Percentiles rank a stretch among this genome's conserved stretches.
These are phyloP conservation scores for Micronycteris hirsuta DNA, from an alignment of 2,113 vertebrate species.

Conservation along the genomic window DNA sequence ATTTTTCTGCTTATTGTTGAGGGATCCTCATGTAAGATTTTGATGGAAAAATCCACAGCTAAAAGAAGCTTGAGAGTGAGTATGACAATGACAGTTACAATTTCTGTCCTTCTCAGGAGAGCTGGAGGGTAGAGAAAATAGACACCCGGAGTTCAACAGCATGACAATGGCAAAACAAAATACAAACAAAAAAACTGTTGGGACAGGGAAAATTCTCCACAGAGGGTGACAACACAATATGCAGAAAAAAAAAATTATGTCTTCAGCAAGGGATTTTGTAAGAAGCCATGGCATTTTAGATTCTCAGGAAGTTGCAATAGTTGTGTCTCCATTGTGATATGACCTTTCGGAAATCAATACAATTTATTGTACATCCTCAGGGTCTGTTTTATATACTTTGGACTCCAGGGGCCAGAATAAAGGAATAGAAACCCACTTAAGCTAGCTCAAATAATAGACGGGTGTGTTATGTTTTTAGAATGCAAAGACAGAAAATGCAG, in stretches of 20 bases:
- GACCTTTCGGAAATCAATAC: not conserved
- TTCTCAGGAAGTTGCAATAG: not conserved
- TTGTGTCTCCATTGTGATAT: not conserved
- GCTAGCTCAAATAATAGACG: not conserved
- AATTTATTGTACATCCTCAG: not conserved
- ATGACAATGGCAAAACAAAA: not conserved
- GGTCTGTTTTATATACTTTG: not conserved
- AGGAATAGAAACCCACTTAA: not conserved
- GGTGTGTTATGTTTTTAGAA: not conserved
- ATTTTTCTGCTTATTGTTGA: not conserved
- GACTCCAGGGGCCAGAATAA: not conserved
- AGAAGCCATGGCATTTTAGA: not conserved
- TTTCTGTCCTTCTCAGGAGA: not conserved
- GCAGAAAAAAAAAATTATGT: fast-evolving
- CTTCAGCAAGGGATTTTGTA: not conserved
- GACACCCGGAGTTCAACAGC: not conserved
- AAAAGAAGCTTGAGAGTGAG: not conserved
- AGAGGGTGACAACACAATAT: not conserved
- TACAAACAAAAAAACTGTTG: not conserved
- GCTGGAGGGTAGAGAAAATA: not conserved
- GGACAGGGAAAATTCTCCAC: not conserved
- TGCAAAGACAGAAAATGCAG: not conserved
- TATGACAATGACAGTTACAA: not conserved
- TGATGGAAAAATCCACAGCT: not conserved
- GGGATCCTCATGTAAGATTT: not conserved